Percentiles rank a stretch among this genome's conserved stretches.
Conservation (phyloP, 2,113 vertebrate genomes). For the Corydoras sp. region DNA sequence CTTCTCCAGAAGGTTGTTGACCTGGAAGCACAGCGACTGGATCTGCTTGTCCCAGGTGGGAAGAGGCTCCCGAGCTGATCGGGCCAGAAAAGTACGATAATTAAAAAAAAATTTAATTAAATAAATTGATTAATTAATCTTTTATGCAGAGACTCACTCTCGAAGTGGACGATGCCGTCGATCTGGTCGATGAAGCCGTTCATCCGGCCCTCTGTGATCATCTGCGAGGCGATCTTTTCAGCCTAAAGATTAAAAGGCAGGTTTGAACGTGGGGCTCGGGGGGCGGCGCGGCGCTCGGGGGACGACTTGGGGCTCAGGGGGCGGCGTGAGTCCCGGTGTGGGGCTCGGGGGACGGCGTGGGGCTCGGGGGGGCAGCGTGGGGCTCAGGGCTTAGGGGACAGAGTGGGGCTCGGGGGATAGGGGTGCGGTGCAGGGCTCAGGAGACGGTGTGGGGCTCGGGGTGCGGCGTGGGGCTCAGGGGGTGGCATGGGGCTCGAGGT, state of each 20-base stretch:
- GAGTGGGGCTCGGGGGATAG: too few relatives aligned
- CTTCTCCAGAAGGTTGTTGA: constrained; percentile 96
- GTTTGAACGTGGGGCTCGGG: background rate
- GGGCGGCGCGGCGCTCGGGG: too few relatives aligned
- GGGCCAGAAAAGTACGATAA: background rate
- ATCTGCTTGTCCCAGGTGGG: constrained; percentile 99
- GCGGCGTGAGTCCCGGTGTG: too few relatives aligned
- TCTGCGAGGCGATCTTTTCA: constrained; percentile 97
- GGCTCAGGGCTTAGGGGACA: too few relatives aligned
- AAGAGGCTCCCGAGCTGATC: constrained; percentile 87
- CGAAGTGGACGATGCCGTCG: constrained; percentile 97
- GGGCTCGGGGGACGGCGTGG: too few relatives aligned
- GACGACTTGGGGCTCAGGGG: too few relatives aligned
- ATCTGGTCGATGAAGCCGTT: constrained; percentile 99
- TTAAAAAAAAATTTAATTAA: background rate
- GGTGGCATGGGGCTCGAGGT: too few relatives aligned
- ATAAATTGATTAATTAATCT: too few relatives aligned
- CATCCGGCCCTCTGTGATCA: constrained; percentile 99
- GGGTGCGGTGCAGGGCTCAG: too few relatives aligned
- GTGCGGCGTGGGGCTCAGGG: too few relatives aligned
- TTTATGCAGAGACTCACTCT: constrained; percentile 96
- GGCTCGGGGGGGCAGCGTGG: too few relatives aligned
- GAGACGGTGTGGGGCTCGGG: too few relatives aligned
- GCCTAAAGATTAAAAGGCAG: constrained; percentile 65
- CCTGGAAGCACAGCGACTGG: constrained; percentile 97